Base-by-base conservation (phyloP, 2,888 invertebrate species). In the Ectropis crepuscularia region DNA sequence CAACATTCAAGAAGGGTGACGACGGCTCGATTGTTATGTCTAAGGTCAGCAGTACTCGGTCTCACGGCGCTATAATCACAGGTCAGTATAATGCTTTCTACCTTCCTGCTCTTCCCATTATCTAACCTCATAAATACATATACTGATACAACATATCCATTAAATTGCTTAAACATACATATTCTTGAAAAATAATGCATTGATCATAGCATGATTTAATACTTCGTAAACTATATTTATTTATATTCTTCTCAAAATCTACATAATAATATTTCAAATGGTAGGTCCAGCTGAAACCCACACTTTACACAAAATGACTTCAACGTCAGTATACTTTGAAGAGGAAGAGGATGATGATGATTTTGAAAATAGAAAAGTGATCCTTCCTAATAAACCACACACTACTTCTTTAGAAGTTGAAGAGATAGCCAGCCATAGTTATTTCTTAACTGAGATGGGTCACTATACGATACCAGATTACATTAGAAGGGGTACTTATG, bases 261-360 rank as follows among this genome's bases (percentile, higher is more conserved):
- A 82, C 81, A 85, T 87, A 84, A 83, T 87, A 84, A 81, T 88
- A 88, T 92, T 91, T 91, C 88, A 90, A 92, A 84, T 91, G 89
- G 69, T 92, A 95, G 95, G 95, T 94, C 94, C 95, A 74, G 95
- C 95, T 72, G 95, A 95, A 93, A 93, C 94, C 76, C 95, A 94
- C 86, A 93, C 94, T 73, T 93, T 95, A 85, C 94, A 95, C 92
- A 95, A 94, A 93, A 94, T 94, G 93, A 94, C 93, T 57, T 92
- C 95, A 58, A 94, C 93, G 51, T 92, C 94, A 65, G 92, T 94
- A 65, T 93, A 93, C 84, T 94, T 94, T 76, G 90, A 90, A 76
- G 87, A 86, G 55, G 83, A 85, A 76, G 94, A 94, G 73, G 93
- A 94, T 76, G 82, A 84, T 77, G 94, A 94, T 74, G 94, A 94